Base-by-base conservation (phyloP, 2,888 invertebrate genomes). In the Cephus runcator region DNA sequence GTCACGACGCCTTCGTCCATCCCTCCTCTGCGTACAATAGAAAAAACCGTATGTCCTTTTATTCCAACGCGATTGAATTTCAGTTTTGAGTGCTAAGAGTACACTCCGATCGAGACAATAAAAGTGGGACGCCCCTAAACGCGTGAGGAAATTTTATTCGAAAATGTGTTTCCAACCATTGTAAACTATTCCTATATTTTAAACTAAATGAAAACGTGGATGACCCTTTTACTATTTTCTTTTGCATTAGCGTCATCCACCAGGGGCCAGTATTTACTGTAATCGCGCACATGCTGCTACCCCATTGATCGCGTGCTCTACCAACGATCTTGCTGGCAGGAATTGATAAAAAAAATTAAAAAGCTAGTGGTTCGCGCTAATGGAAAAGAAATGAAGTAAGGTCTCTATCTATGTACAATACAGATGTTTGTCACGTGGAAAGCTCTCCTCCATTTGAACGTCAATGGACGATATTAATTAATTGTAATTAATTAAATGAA, bases 71-170 rank as follows among this genome's bases (percentile, higher is more conserved):
- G 56, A 56, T 56, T 23, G 9, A 56, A 56, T 56, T 56, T 56
- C 56, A 23, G 56, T 56, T 56, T 23, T 9, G 56, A 56, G 56
- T 56, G 56, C 9, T 6, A 23, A 36, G 36, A 74, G 74, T 11
- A 23, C 23, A 30, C 34, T 35, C 36, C 74, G 74, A 74, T 35
- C 80, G 83, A 83, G 81, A 81, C 81, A 86, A 86, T 84, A 83
- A 86, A 83, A 79, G 71, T 83, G 82, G 88, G 85, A 87, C 86
- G 83, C 84, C 87, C 88, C 87, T 87, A 85, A 88, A 87, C 86
- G 86, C 79, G 76, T 82, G 80, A 81, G 77, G 74, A 79, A 78
- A 76, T 68, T 75, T 76, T 69, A 71, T 79, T 74, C 69, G 77
- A 76, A 83, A 79, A 82, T 77, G 79, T 83, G 80, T 82, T 85